phyloP scores from a whole-genome alignment of 1,140 invertebrate species.

The Pseudomyrmex cubaensis region DNA sequence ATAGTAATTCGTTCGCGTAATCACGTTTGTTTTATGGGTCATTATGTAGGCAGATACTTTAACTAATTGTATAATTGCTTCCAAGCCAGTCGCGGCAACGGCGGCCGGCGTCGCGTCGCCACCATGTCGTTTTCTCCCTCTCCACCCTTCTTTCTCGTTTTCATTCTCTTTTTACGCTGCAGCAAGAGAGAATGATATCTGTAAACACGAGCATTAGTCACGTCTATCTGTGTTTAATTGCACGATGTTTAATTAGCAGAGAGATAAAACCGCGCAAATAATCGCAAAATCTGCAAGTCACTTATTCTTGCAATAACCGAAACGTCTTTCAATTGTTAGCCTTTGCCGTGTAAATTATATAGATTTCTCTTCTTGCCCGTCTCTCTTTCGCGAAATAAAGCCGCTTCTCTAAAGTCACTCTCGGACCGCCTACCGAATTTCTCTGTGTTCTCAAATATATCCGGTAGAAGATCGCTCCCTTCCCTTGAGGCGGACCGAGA shows the following conservation, averaged over 20 bases:
- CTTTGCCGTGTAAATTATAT: too few species aligned
- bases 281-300: background rate
- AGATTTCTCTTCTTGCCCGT: too few species aligned
- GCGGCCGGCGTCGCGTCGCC: conserved; percentile 76
- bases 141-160: conserved; percentile 7
- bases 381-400: background rate
- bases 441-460: conserved; percentile 52
- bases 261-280: conserved; percentile 64
- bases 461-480: conserved; percentile 61
- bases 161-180: conserved; percentile 52
- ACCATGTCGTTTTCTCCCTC: conserved; percentile 65
- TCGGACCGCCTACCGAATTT: conserved; percentile 56
- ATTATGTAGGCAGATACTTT: conserved; percentile 83
- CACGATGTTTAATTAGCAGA: conserved; percentile 80
- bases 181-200: conserved; percentile 42
- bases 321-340: conserved; percentile 16
- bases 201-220: conserved; percentile 61
- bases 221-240: conserved; percentile 77
- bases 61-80: conserved; percentile 85
- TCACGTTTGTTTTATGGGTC: conserved; percentile 84
- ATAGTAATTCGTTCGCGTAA: conserved; percentile 76
- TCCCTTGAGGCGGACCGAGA: conserved; percentile 70
- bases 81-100: conserved; percentile 62
- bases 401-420: conserved; percentile 47
- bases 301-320: background rate